phyloP scores from a whole-genome alignment of 2,797 vertebrate genomes.

The Triplophysa bombifrons region DNA sequence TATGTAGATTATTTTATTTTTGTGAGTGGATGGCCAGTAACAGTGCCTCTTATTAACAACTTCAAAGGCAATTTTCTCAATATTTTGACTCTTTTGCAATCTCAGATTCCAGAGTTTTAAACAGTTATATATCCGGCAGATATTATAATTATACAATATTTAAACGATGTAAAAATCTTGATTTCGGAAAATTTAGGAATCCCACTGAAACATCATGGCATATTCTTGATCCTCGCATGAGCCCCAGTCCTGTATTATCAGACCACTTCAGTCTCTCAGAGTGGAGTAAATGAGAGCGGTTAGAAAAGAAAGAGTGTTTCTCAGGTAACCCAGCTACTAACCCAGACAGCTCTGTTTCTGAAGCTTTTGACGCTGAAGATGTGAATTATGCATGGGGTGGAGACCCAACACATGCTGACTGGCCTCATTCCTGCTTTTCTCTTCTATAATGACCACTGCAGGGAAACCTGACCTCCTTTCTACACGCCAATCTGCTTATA shows the following conservation, averaged over 20 bases:
- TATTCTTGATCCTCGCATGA: conserved; percentile 31
- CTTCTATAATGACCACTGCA: conserved; percentile 43
- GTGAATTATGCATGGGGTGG: conserved; percentile 74
- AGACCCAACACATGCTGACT: conserved; percentile 60
- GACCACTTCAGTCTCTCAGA: conserved; percentile 54
- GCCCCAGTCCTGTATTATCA: conserved; percentile 19
- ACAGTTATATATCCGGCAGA: no score
- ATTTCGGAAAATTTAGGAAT: no score
- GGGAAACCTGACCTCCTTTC: conserved; percentile 38
- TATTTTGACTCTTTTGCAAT: no score
- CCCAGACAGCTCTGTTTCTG: conserved; percentile 73
- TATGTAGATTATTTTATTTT: no score
- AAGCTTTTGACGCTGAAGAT: conserved; percentile 73
- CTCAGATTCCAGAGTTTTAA: no score
- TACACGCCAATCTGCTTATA: conserved; percentile 10
- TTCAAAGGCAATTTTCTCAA: no score
- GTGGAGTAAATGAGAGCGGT: conserved; percentile 64
- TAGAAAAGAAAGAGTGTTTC: conserved; percentile 55
- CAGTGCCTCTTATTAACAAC: no score
- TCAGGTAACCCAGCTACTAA: conserved; percentile 70
- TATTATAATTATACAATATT: no score
- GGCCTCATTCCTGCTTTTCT: conserved; percentile 38
- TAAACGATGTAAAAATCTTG: no score
- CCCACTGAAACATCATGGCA: background rate
- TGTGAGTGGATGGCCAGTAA: no score